Conservation (phyloP, 2,113 vertebrate genomes). For the Pachycephala philippinensis region DNA sequence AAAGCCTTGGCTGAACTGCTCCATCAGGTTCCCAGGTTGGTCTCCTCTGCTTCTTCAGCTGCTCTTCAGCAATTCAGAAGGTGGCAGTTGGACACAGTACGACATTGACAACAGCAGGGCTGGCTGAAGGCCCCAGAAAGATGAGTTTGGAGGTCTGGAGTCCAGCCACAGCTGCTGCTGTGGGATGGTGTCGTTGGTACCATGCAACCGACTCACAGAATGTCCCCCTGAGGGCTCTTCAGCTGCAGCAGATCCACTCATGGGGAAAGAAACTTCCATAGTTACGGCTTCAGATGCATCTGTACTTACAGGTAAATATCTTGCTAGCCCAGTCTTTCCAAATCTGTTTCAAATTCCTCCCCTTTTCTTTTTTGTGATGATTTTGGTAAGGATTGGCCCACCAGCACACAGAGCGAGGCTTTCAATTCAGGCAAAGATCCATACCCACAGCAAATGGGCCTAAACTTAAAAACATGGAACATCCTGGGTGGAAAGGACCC, state of each 20-base stretch:
- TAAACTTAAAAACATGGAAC: neutral
- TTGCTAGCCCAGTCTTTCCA: neutral
- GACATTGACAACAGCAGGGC: neutral
- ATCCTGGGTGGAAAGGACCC: neutral
- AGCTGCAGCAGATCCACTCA: neutral
- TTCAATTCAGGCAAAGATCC: neutral
- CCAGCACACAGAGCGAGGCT: rapidly evolving
- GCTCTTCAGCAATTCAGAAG: neutral
- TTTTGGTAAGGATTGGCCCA: neutral
- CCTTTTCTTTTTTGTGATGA: neutral
- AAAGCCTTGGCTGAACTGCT: neutral
- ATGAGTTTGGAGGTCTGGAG: neutral
- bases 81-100: neutral
- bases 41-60: neutral
- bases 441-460: rapidly evolving
- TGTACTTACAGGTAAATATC: neutral
- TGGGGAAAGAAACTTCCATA: neutral
- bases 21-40: neutral
- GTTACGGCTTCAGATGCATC: neutral
- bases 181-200: rapidly evolving
- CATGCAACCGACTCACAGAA: no score
- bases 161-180: neutral
- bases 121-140: neutral
- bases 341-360: neutral
- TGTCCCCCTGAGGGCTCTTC: neutral